Evolutionary conservation across 1,140 invertebrate genomes (phyloP).

Genomic region (Cardiocondyla obscurior): DNA sequence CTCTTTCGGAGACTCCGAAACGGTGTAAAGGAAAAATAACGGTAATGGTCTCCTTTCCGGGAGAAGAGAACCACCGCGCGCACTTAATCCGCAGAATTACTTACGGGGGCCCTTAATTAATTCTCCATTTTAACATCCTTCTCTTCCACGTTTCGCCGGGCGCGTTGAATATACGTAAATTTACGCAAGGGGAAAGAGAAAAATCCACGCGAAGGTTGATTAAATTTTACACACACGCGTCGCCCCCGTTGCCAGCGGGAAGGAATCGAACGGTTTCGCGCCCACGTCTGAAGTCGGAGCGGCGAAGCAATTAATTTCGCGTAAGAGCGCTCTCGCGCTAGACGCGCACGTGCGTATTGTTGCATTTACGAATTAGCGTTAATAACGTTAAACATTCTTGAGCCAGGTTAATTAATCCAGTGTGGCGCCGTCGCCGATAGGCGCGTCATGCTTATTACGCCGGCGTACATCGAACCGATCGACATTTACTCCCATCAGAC

Average conservation of each 20-base stretch:
- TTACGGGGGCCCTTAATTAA: conserved; percentile 35
- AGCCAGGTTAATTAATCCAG: conserved; percentile 50
- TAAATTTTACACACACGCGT: conserved; percentile 20
- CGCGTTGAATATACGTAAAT: not conserved
- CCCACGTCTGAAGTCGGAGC: not conserved
- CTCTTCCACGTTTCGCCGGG: not conserved
- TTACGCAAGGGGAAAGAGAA: not conserved
- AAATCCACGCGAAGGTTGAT: conserved; percentile 19
- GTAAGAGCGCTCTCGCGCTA: not conserved
- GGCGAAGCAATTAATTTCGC: not conserved
- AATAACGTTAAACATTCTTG: conserved; percentile 1
- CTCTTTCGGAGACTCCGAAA: not conserved
- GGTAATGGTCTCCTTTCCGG: not conserved
- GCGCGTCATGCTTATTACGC: conserved; percentile 62
- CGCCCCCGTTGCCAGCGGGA: not conserved
- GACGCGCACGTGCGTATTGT: not conserved
- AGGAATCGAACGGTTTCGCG: not conserved
- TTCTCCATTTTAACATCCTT: conserved; percentile 18
- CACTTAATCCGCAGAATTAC: conserved; percentile 44
- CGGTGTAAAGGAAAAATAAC: not conserved
- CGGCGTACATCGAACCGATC: conserved; percentile 58
- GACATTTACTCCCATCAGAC: conserved; percentile 68
- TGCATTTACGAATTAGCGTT: not conserved
- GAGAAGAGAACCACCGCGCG: not conserved
- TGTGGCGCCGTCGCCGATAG: conserved; percentile 17